Percentiles rank a stretch among this genome's conserved stretches.
These are phyloP conservation scores for Rotaria macrura DNA, from an alignment of 2,888 invertebrate genomes.

Conservation along the genomic window DNA sequence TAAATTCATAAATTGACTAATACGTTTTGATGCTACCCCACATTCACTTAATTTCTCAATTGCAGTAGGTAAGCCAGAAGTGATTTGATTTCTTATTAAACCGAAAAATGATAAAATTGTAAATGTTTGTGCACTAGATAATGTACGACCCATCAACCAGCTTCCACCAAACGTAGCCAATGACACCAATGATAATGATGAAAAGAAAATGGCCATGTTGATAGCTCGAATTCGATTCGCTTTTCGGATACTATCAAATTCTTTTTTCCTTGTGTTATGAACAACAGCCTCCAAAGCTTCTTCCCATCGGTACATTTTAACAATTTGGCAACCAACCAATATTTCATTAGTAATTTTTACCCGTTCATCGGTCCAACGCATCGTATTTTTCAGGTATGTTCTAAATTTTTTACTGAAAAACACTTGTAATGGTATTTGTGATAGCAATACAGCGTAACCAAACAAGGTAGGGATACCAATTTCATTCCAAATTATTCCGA, in stretches of 20 bases:
- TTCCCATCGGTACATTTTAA: no score
- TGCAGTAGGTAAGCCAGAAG: no score
- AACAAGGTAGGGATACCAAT: slow-evolving; percentile 3
- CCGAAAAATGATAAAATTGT: no score
- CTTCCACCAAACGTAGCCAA: no score
- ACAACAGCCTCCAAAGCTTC: slow-evolving; percentile 59
- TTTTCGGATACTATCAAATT: no score
- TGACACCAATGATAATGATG: no score
- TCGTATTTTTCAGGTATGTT: not conserved
- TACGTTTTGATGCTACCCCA: no score
- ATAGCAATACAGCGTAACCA: slow-evolving; percentile 35
- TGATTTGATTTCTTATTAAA: no score
- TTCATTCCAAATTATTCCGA: slow-evolving; percentile 1
- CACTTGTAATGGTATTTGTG: not conserved
- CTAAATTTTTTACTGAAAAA: slow-evolving; percentile 21
- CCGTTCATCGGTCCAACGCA: slow-evolving; percentile 59
- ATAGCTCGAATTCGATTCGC: no score
- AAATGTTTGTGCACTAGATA: no score
- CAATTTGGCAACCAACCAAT: slow-evolving; percentile 69
- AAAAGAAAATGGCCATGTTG: no score
- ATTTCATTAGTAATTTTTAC: slow-evolving; percentile 88
- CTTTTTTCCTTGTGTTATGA: slow-evolving; percentile 56
- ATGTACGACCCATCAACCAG: no score
- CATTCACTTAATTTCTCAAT: not conserved
- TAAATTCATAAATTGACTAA: not conserved